Conservation (phyloP, 2,113 vertebrate genomes). For the Ictidomys tridecemlineatus region DNA sequence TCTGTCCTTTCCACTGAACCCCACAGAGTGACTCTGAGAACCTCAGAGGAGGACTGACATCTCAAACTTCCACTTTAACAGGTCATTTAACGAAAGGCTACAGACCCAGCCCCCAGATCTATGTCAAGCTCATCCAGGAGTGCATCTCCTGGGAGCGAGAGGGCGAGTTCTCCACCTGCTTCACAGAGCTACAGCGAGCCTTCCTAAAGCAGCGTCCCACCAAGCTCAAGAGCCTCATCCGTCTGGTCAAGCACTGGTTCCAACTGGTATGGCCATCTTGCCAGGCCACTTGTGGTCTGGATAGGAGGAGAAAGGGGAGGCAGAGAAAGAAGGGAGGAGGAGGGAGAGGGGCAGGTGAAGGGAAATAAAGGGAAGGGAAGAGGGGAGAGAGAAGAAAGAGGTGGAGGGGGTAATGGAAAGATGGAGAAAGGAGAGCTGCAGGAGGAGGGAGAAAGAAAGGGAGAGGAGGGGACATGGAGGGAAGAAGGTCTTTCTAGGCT, state of each 20-base stretch:
- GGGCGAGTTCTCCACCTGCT: conserved; percentile 77
- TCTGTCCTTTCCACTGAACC: no score
- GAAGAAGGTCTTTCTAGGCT: fast-evolving
- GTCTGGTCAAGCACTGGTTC: conserved; percentile 75
- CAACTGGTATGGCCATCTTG: background rate
- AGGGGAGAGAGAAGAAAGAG: fast-evolving
- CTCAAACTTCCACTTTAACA: background rate
- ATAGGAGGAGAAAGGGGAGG: no score
- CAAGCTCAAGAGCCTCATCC: conserved; percentile 78
- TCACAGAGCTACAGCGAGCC: conserved; percentile 61
- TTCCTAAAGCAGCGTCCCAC: background rate
- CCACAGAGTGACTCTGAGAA: fast-evolving
- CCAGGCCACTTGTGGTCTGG: fast-evolving
- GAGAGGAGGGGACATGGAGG: fast-evolving
- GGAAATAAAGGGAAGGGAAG: fast-evolving
- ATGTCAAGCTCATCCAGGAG: fast-evolving
- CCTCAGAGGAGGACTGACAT: background rate
- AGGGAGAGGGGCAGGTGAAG: fast-evolving
- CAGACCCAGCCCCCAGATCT: background rate
- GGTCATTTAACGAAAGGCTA: fast-evolving
- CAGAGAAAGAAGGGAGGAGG: no score
- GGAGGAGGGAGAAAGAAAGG: fast-evolving
- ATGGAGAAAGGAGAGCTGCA: fast-evolving
- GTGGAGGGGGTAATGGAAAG: fast-evolving
- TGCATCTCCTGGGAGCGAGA: fast-evolving